Evolutionary conservation across 2,888 invertebrate species (phyloP).

Genomic region (Hymenopus coronatus): DNA sequence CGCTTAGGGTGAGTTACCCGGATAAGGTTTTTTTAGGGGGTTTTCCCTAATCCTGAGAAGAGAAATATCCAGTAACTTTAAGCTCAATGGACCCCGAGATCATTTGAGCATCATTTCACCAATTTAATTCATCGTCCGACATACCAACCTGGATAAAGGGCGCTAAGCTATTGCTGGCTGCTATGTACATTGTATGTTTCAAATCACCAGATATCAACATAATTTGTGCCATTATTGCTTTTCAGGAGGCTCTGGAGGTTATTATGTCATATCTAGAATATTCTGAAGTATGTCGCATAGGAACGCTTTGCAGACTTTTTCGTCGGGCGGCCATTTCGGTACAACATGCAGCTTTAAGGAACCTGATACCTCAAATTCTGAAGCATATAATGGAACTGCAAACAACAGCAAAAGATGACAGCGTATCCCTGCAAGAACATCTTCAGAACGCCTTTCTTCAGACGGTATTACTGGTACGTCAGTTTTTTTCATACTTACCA

Average conservation of each 20-base stretch:
- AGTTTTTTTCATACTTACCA: too few species aligned
- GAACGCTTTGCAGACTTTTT: neutral
- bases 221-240: neutral
- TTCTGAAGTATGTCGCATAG: neutral
- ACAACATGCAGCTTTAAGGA: neutral
- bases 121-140: too few species aligned
- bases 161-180: too few species aligned
- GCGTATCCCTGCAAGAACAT: neutral
- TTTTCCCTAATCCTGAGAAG: too few species aligned
- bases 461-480: neutral
- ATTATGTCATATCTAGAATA: neutral
- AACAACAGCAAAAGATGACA: neutral
- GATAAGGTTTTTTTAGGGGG: too few species aligned
- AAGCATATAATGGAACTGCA: neutral
- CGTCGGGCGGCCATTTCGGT: neutral
- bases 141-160: too few species aligned
- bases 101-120: too few species aligned
- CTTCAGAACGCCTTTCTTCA: neutral
- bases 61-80: too few species aligned
- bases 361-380: neutral
- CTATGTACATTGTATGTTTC: too few species aligned
- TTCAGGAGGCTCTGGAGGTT: neutral
- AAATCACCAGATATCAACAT: too few species aligned
- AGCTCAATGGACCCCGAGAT: too few species aligned
- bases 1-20: too few species aligned